Conservation (phyloP, 2,797 vertebrate species). For the Yasuhikotakia modesta region DNA sequence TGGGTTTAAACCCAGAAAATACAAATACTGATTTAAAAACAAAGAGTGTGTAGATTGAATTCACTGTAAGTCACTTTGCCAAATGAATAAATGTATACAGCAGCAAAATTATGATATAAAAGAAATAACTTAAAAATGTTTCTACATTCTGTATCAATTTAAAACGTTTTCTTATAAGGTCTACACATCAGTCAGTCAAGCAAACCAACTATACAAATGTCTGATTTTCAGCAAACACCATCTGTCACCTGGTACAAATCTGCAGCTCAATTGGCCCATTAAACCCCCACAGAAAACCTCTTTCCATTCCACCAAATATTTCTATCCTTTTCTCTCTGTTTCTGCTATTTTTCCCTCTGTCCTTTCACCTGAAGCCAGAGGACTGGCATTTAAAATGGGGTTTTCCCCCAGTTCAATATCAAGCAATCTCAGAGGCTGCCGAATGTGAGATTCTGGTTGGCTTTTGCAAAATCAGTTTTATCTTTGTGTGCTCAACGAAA, state of each 20-base stretch:
- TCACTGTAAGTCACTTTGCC: too few species aligned
- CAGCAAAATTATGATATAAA: too few species aligned
- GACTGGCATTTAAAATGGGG: constrained; percentile 43
- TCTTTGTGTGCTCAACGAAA: constrained; percentile 61
- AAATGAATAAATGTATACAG: too few species aligned
- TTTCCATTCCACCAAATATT: not conserved
- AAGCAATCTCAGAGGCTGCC: constrained; percentile 50
- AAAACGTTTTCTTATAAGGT: not conserved
- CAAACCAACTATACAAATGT: not conserved
- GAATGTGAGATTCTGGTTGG: constrained; percentile 59
- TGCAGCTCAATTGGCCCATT: not conserved
- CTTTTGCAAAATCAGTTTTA: constrained; percentile 62
- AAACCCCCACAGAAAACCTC: not conserved
- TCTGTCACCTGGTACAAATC: not conserved
- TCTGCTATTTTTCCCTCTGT: constrained; percentile 7
- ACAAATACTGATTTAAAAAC: too few species aligned
- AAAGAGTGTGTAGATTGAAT: too few species aligned
- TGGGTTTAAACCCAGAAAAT: too few species aligned
- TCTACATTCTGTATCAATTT: not conserved
- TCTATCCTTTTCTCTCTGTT: not conserved
- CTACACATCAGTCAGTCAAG: not conserved
- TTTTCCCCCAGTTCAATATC: constrained; percentile 43
- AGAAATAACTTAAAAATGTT: not conserved
- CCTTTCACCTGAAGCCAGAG: constrained; percentile 43
- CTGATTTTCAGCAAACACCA: not conserved